These are phyloP conservation scores for Siphlonurus alternatus DNA, from an alignment of 2,888 invertebrate species.

Conservation along the genomic window DNA sequence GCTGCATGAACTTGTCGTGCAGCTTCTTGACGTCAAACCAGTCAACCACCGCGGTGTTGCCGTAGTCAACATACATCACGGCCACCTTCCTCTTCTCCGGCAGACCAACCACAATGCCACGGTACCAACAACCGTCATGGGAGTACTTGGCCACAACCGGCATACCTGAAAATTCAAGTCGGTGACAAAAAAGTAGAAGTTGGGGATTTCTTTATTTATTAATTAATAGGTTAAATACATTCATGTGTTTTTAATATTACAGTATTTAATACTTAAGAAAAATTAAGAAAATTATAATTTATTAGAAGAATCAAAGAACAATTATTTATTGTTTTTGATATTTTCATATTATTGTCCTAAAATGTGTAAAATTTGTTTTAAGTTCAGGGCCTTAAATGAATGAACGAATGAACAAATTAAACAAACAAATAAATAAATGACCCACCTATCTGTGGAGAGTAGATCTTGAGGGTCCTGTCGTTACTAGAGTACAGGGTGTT, in stretches of 20 bases:
- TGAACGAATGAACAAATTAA: no score
- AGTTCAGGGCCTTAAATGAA: no score
- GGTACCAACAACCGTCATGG: slow-evolving; percentile 33
- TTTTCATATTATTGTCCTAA: no score
- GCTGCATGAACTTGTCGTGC: slow-evolving; percentile 28
- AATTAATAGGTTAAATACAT: no score
- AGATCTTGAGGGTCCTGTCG: slow-evolving; percentile 23
- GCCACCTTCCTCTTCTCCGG: slow-evolving; percentile 31
- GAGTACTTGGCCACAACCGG: slow-evolving; percentile 31
- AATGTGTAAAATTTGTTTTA: no score
- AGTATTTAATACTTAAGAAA: no score
- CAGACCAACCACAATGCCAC: slow-evolving; percentile 35
- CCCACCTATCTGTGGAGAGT: slow-evolving; percentile 36
- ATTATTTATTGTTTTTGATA: no score
- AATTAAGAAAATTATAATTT: no score
- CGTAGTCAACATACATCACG: slow-evolving; percentile 46
- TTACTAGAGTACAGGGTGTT: slow-evolving; percentile 27
- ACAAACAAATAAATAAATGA: no score
- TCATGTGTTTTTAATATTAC: no score
- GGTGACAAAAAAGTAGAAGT: slow-evolving; percentile 12
- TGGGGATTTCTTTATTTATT: slow-evolving; percentile 19
- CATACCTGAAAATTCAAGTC: slow-evolving; percentile 30
- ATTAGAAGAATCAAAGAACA: no score
- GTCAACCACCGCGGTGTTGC: slow-evolving; percentile 31
- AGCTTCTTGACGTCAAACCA: slow-evolving; percentile 35